Evolutionary conservation across 2,888 invertebrate species (phyloP).

Genomic region (Mesoligia furuncula): DNA sequence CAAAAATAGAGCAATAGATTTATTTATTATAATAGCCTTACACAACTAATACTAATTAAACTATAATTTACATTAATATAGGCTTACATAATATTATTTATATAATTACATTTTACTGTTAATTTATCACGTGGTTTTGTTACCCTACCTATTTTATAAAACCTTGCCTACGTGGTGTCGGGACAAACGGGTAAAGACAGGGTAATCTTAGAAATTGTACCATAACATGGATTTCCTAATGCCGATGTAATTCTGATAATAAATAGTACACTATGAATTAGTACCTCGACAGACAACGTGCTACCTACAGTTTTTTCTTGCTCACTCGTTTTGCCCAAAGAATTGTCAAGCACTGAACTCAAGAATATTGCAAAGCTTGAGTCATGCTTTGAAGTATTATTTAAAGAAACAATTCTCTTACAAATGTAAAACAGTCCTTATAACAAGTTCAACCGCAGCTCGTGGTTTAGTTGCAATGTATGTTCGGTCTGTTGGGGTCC

Average conservation of each 20-base stretch:
- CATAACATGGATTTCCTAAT: constrained; percentile 51
- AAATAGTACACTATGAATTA: constrained; percentile 61
- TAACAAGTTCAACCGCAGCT: constrained; percentile 22
- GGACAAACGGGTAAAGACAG: constrained; percentile 46
- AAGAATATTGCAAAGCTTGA: neutral
- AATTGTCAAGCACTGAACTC: constrained; percentile 5
- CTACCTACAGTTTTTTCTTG: neutral
- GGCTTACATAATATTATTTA: constrained; percentile 70
- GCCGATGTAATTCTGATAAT: constrained; percentile 61
- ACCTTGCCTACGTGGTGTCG: constrained; percentile 55
- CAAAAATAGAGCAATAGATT: constrained; percentile 74
- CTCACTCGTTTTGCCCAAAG: constrained; percentile 1
- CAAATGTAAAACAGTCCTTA: neutral
- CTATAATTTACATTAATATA: constrained; percentile 80
- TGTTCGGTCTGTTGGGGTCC: constrained; percentile 51
- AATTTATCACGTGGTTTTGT: constrained; percentile 88
- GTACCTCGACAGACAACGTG: constrained; percentile 49
- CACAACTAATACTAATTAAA: constrained; percentile 71
- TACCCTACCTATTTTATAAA: constrained; percentile 75
- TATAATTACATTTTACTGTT: constrained; percentile 81
- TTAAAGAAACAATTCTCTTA: constrained; percentile 2
- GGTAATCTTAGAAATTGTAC: constrained; percentile 51
- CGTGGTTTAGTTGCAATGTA: constrained; percentile 9
- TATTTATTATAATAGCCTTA: constrained; percentile 79
- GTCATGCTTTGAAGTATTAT: constrained; percentile 3